Evolutionary conservation across 1,140 invertebrate species (phyloP).

Genomic region (Macrostomum lignano): DNA sequence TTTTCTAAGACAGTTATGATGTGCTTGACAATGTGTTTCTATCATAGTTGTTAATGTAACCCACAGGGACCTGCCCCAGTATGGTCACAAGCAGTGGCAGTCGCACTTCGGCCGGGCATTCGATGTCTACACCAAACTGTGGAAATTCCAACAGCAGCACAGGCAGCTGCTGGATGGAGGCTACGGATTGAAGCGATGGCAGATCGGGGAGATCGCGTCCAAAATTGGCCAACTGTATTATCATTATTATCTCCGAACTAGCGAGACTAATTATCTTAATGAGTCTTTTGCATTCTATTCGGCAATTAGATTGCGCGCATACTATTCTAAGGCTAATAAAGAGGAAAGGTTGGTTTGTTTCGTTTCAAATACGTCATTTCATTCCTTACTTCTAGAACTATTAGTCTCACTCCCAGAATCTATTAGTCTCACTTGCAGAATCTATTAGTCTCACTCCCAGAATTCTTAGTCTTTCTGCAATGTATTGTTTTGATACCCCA

Average conservation of each 20-base stretch:
- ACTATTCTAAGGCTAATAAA: constrained; percentile 68
- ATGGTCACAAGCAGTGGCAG: constrained; percentile 91
- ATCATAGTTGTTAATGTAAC: constrained; percentile 11
- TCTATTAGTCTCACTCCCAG: neutral
- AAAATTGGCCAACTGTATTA: constrained; percentile 96
- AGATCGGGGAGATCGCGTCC: constrained; percentile 89
- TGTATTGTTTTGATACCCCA: constrained; percentile 2
- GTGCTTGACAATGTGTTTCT: constrained; percentile 4
- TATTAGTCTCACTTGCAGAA: neutral
- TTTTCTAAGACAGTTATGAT: neutral
- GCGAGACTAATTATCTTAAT: constrained; percentile 75
- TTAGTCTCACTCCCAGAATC: too few species aligned
- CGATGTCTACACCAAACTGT: constrained; percentile 86
- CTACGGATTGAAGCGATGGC: constrained; percentile 82
- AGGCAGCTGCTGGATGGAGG: constrained; percentile 60
- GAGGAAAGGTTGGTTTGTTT: constrained; percentile 42
- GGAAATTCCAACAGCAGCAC: constrained; percentile 94
- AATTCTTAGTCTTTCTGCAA: neutral
- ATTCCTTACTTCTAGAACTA: neutral
- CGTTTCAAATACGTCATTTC: neutral
- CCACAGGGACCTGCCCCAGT: constrained; percentile 62
- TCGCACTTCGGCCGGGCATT: constrained; percentile 83
- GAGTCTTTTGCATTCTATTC: constrained; percentile 85
- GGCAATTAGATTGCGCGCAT: constrained; percentile 63
- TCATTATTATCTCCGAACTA: constrained; percentile 79